Base-by-base conservation (phyloP, 2,797 vertebrate species). In the Mormyrus proboscirostris region DNA sequence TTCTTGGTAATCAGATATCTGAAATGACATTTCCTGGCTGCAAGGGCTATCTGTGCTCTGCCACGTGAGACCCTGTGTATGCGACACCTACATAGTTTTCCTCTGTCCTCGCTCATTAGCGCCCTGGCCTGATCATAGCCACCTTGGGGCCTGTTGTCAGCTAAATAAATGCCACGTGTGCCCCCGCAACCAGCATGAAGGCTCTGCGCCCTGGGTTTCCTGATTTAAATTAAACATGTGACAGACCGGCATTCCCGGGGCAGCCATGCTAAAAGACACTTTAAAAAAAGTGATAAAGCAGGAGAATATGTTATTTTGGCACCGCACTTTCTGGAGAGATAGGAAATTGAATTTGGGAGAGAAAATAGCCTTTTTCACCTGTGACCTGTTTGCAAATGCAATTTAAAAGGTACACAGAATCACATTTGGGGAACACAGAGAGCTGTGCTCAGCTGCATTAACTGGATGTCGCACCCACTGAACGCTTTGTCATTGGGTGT, bases 221-320 rank as follows among this genome's bases (percentile, higher is more conserved):
- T 53, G 53, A 65, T 84, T 88, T 85, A 88, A 90, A 90, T 90
- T 88, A 88, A 90, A 90, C 73, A 84, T 65, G 57, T 55, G 38
- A 79, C 76, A 84, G 53, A 88, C 29, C 88, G 79, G 49, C 55
- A 51, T 88, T 88, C 51, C 41, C 65, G 25, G 53, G 69, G 86
- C 41, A 79, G 69, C 51, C 33, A 33, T 62, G 73, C 55, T 59
- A 69, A 90, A 88, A 49, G 41, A 65, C 87, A 51, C 50, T 84
- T 90, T 69, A 22, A 88, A 53, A 84, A 51, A 85, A 51, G 55
- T 85, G 86, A 83, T 88, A 90, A 90, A 88, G 87, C 25, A 49
- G 44, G 51, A 84, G 88, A 90, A 62, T 88, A 50, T 53, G 50
- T 83, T 87, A 53, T 83, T 83, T 69, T 88, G 86, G 53, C 53